Evolutionary conservation across 2,113 vertebrate genomes (phyloP).

Genomic region (Ifrita kowaldi): DNA sequence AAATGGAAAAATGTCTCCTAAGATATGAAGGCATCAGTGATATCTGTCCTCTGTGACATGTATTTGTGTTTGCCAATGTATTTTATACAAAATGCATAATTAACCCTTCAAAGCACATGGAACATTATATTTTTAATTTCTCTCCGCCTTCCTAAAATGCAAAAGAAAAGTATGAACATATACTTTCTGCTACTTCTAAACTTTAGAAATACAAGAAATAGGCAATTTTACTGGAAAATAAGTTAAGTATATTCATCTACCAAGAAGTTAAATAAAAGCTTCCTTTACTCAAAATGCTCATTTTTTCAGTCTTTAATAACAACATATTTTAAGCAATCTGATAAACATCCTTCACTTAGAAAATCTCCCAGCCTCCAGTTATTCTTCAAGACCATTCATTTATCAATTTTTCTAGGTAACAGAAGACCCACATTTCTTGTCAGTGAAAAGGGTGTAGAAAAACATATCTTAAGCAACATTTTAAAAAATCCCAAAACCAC

Average conservation of each 20-base stretch:
- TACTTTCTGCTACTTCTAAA: not conserved
- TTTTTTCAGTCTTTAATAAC: not conserved
- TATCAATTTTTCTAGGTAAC: not conserved
- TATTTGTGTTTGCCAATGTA: not conserved
- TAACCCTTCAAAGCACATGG: not conserved
- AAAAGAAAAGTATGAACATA: not conserved
- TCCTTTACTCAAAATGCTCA: not conserved
- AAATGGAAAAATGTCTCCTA: not conserved
- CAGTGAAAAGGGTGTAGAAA: not conserved
- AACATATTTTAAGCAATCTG: not conserved
- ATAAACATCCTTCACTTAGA: not conserved
- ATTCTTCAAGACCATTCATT: not conserved
- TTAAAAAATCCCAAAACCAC: not conserved
- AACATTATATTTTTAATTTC: not conserved
- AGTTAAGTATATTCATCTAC: not conserved
- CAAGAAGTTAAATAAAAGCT: not conserved
- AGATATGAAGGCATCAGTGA: not conserved
- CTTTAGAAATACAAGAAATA: not conserved
- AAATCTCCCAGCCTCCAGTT: not conserved
- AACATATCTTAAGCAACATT: not conserved
- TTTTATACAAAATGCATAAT: not conserved
- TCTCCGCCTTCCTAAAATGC: not conserved
- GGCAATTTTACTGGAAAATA: not conserved
- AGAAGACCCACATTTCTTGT: not conserved
- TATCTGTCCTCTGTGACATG: not conserved